phyloP scores from a whole-genome alignment of 2,113 vertebrate genomes.

The Lampris megalopsis region DNA sequence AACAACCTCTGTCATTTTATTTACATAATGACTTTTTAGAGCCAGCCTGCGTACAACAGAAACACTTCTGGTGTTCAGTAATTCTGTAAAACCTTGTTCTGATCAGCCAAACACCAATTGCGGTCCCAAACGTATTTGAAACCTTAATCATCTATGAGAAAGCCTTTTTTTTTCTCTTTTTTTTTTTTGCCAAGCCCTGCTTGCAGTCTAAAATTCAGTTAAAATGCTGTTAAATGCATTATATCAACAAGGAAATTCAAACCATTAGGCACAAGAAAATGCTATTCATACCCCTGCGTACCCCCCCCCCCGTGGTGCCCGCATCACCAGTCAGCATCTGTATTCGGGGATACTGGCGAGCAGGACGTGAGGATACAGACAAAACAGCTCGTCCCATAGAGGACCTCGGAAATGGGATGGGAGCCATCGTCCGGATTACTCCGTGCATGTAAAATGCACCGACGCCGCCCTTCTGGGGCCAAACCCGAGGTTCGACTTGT shows the following conservation, averaged over 20 bases:
- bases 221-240: slow-evolving; percentile 50
- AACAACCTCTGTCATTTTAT: slow-evolving; percentile 63
- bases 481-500: slow-evolving; percentile 50
- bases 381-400: slow-evolving; percentile 57
- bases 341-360: slow-evolving; percentile 46
- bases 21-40: slow-evolving; percentile 60
- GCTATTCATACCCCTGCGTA: slow-evolving; percentile 51
- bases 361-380: slow-evolving; percentile 52
- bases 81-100: slow-evolving; percentile 36
- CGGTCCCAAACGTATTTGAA: slow-evolving; percentile 36
- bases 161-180: slow-evolving; percentile 18
- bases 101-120: slow-evolving; percentile 51
- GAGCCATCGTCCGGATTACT: slow-evolving; percentile 56
- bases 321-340: slow-evolving; percentile 38
- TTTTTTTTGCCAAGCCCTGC: slow-evolving; percentile 44
- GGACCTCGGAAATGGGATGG: slow-evolving; percentile 52
- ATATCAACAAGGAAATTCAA: slow-evolving; percentile 51
- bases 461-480: background rate
- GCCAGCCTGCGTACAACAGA: slow-evolving; percentile 54
- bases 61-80: slow-evolving; percentile 39
- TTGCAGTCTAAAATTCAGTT: slow-evolving; percentile 21
- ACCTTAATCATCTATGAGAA: slow-evolving; percentile 59
- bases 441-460: slow-evolving; percentile 40
- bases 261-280: slow-evolving; percentile 73
- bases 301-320: slow-evolving; percentile 49